phyloP scores from a whole-genome alignment of 2,888 invertebrate genomes.

The Pocota personata region DNA sequence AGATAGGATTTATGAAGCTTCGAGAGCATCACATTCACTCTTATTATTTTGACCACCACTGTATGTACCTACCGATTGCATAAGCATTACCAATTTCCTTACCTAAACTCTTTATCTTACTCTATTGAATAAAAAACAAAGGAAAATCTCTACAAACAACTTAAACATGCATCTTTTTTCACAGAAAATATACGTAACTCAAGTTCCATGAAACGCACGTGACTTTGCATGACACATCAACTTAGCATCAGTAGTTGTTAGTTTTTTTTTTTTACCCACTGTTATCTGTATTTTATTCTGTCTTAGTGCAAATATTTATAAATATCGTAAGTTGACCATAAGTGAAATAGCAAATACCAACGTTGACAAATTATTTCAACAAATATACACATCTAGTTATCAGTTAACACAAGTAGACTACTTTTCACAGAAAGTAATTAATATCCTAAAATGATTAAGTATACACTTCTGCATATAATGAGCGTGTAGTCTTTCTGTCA shows the following conservation, averaged over 20 bases:
- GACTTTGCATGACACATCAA: slow-evolving; percentile 13
- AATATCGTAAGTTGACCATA: background rate
- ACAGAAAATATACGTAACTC: background rate
- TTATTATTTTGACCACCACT: no score
- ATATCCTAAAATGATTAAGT: background rate
- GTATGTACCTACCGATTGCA: no score
- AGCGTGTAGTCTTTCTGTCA: background rate
- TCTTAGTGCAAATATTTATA: background rate
- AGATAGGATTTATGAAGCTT: no score
- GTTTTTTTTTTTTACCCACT: background rate
- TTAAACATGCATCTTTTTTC: background rate
- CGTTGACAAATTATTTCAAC: slow-evolving; percentile 8
- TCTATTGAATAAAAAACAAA: background rate
- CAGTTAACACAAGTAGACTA: background rate
- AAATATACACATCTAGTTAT: slow-evolving; percentile 16
- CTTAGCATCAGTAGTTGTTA: background rate
- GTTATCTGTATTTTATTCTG: background rate
- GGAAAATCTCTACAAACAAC: background rate
- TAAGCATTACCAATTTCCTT: background rate
- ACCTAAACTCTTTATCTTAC: background rate
- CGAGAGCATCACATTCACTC: no score
- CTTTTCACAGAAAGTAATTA: background rate
- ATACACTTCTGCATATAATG: background rate
- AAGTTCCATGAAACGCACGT: slow-evolving; percentile 17
- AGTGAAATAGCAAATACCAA: slow-evolving; percentile 7